These are phyloP conservation scores for Sebastes reedi DNA, from an alignment of 2,797 vertebrate genomes.

Conservation along the genomic window DNA sequence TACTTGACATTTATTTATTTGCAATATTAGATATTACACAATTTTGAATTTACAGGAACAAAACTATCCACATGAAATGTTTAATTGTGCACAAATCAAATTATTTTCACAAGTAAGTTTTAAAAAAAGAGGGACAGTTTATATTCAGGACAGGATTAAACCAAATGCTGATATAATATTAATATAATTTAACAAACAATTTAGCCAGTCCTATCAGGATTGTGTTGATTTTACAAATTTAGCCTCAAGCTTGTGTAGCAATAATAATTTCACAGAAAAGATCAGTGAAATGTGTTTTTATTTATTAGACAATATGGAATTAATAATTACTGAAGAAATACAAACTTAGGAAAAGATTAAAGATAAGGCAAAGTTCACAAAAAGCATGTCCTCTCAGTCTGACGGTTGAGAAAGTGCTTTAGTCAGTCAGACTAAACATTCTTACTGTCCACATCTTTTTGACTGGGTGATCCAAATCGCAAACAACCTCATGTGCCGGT, in stretches of 20 bases:
- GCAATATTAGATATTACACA: slow-evolving; percentile 83
- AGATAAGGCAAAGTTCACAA: slow-evolving; percentile 79
- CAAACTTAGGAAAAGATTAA: slow-evolving; percentile 65
- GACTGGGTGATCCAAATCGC: slow-evolving; percentile 42
- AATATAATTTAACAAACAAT: background rate
- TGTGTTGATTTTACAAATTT: slow-evolving; percentile 41
- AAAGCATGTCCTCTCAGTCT: slow-evolving; percentile 65
- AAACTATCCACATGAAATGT: slow-evolving; percentile 80
- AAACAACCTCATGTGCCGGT: slow-evolving; percentile 42
- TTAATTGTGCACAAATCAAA: slow-evolving; percentile 78
- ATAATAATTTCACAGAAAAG: slow-evolving; percentile 51
- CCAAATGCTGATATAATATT: slow-evolving; percentile 24
- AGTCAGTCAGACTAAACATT: slow-evolving; percentile 70
- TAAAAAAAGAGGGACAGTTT: slow-evolving; percentile 40
- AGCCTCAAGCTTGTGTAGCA: slow-evolving; percentile 32
- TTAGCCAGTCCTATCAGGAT: slow-evolving; percentile 17
- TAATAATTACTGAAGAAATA: slow-evolving; percentile 62
- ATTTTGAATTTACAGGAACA: slow-evolving; percentile 80
- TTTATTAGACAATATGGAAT: slow-evolving; percentile 58
- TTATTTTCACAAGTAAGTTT: slow-evolving; percentile 68
- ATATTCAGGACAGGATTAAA: slow-evolving; percentile 55
- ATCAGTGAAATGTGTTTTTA: slow-evolving; percentile 56
- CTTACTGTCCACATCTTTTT: slow-evolving; percentile 59
- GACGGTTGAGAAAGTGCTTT: slow-evolving; percentile 76
- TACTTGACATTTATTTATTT: slow-evolving; percentile 77